phyloP scores from a whole-genome alignment of 2,888 invertebrate species.

The Rhamphomyia laevipes region DNA sequence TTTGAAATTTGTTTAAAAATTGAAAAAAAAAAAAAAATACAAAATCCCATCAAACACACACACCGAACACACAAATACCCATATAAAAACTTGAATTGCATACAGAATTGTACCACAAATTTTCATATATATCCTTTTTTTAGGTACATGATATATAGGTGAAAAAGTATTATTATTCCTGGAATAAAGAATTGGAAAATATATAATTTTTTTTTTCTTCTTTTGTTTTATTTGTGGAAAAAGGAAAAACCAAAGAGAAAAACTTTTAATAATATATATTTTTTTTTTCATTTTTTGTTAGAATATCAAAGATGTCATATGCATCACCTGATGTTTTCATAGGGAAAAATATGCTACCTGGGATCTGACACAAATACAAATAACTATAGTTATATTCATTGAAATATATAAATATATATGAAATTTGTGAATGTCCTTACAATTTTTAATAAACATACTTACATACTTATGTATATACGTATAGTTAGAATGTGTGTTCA shows the following conservation, averaged over 20 bases:
- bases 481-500: too few species aligned
- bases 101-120: too few species aligned
- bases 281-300: neutral
- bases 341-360: conserved; percentile 6
- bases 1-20: neutral
- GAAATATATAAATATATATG: too few species aligned
- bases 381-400: too few species aligned
- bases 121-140: too few species aligned
- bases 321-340: conserved; percentile 9
- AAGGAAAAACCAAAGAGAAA: neutral
- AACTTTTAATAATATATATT: neutral
- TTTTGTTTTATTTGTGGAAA: neutral
- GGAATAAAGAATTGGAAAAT: too few species aligned
- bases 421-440: too few species aligned
- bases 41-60: neutral
- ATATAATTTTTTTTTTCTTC: too few species aligned
- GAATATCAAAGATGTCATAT: conserved; percentile 11
- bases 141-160: too few species aligned
- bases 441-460: too few species aligned
- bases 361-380: neutral
- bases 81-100: neutral
- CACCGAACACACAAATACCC: neutral
- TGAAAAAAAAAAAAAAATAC: neutral
- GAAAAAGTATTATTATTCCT: too few species aligned
- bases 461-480: too few species aligned